Base-by-base conservation (phyloP, 2,113 vertebrate genomes). In the Myotis davidii region DNA sequence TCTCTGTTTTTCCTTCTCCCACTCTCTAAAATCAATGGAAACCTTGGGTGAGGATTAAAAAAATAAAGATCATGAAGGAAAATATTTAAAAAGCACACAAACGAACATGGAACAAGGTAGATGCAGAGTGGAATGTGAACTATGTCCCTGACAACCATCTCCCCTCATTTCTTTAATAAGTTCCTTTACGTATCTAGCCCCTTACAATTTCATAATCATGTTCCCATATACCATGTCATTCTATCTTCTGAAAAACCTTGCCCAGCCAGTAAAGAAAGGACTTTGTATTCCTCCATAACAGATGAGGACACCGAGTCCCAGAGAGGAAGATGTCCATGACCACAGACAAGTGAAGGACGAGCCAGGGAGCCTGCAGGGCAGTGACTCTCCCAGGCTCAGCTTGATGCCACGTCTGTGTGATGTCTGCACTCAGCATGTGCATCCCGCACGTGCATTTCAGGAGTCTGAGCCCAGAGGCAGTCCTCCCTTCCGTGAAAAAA, bases 191-290 rank as follows among this genome's bases (percentile, higher is more conserved):
- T 61, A 10, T 18, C 11, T 54, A 56, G 9, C 2, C n/a, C 13
- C 17, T 73, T 37, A 79, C 0, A 42, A n/a, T 86, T 56, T 61
- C 39, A 74, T 42, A 59, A 73, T 74, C 34, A 76, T 77, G 5
- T 54, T 76, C 16, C 67, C 29, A 42, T 73, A 50, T 25, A 69
- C 23, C 54, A 81, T 76, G n/a, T 17, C 45, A 86, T 83, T 92
- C 59, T 89, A 11, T 85, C 48, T 17, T 90, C 85, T 95, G 61
- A 92, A 65, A 85, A 52, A 85, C 16, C 54, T 42, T 87, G 34
- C 61, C 32, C 32, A 65, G n/a, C 16, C 11, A 39, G 29, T 84
- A 61, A 56, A 88, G 12, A 69, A 89, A 70, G 25, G 17, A 56
- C 25, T 81, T 81, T 94, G 92, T 12, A 56, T 89, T 48, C 17